Percentiles rank a stretch among this genome's conserved stretches.
Conservation (phyloP, 2,888 invertebrate species). For the Plutella xylostella region DNA sequence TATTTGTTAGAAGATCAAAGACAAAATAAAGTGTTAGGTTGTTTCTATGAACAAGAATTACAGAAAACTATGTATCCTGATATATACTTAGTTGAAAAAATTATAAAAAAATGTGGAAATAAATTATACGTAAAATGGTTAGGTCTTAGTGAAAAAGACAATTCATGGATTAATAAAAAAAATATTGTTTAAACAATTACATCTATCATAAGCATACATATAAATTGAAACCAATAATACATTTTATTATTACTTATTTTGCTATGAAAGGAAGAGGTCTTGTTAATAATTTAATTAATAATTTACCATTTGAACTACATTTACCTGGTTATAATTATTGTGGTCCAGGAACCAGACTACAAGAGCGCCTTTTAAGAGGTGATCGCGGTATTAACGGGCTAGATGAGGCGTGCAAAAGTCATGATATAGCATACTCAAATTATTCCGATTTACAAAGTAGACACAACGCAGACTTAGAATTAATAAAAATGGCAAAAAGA, state of each 20-base stretch:
- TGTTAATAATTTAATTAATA: conserved; percentile 9
- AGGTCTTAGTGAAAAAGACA: conserved; percentile 16
- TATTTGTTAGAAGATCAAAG: conserved; percentile 23
- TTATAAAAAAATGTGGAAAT: conserved; percentile 5
- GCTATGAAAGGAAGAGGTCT: conserved; percentile 5
- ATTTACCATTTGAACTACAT: conserved; percentile 9
- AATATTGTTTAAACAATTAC: no score
- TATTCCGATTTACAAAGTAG: conserved; percentile 12
- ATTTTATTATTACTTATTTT: no score
- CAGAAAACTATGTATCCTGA: conserved; percentile 25
- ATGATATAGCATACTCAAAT: conserved; percentile 14
- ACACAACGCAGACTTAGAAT: conserved; percentile 26
- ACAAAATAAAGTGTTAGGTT: conserved; percentile 23
- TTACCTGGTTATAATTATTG: conserved; percentile 23
- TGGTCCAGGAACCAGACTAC: conserved; percentile 23
- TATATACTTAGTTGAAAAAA: conserved; percentile 27
- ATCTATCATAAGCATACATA: no score
- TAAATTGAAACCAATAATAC: no score
- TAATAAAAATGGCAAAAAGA: conserved; percentile 28
- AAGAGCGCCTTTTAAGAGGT: conserved; percentile 26
- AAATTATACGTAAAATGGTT: conserved; percentile 13
- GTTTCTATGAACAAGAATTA: conserved; percentile 27
- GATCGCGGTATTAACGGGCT: conserved; percentile 23
- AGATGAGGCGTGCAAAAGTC: conserved; percentile 10
- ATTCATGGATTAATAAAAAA: conserved; percentile 18